phyloP scores from a whole-genome alignment of 2,888 invertebrate genomes.

The Ditylenchus weischeri region DNA sequence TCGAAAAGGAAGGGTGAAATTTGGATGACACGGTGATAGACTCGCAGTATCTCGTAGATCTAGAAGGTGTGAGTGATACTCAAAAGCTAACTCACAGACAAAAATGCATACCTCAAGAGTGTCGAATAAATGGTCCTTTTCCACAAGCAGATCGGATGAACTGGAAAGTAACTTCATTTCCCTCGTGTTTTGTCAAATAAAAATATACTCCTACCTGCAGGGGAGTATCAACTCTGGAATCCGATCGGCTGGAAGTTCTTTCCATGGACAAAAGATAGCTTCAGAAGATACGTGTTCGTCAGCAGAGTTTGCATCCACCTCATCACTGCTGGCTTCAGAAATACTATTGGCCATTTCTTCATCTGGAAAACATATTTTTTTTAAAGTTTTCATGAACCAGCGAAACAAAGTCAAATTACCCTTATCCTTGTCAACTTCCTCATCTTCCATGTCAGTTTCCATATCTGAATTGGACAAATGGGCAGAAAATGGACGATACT shows the following conservation, averaged over 20 bases:
- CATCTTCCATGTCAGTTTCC: conserved; percentile 15
- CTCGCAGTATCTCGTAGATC: conserved; percentile 88
- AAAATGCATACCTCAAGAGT: conserved; percentile 27
- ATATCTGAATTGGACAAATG: conserved; percentile 8
- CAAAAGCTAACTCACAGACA: not conserved
- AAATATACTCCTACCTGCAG: not conserved
- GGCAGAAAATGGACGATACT: conserved; percentile 1
- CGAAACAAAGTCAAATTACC: conserved; percentile 2
- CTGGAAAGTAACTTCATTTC: conserved; percentile 15
- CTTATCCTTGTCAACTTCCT: conserved; percentile 4
- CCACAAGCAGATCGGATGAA: conserved; percentile 33
- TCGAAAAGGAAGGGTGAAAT: conserved; percentile 90
- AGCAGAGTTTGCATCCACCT: not conserved
- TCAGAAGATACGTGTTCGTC: conserved; percentile 11
- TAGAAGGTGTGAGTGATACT: conserved; percentile 16
- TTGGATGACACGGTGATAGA: conserved; percentile 80
- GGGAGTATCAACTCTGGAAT: conserved; percentile 33
- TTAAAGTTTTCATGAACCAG: not conserved
- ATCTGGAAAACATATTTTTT: conserved; percentile 10
- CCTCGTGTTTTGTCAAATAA: not conserved
- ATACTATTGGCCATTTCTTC: not conserved
- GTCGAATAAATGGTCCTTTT: conserved; percentile 28
- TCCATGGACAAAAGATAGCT: conserved; percentile 42
- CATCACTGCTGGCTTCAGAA: conserved; percentile 2
- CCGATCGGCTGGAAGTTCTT: conserved; percentile 34